Conservation (phyloP, 2,797 vertebrate genomes). For the Myotis daubentonii region DNA sequence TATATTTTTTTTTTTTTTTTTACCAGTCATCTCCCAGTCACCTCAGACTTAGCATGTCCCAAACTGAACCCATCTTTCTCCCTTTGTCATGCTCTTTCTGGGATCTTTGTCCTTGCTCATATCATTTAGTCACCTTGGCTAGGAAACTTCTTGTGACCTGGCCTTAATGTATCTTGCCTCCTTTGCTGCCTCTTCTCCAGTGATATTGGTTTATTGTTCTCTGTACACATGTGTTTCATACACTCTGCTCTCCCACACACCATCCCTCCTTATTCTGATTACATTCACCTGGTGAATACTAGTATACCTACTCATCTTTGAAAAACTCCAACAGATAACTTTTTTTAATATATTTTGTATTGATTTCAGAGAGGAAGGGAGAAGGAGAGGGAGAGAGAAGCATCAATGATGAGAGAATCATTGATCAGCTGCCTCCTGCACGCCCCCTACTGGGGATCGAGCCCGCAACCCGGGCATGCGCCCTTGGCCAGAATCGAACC, state of each 20-base stretch:
- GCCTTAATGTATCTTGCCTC: not conserved
- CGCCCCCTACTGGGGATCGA: too few species aligned
- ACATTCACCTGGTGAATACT: not conserved
- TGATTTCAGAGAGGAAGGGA: too few species aligned
- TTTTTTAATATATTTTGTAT: too few species aligned
- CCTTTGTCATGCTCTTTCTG: not conserved
- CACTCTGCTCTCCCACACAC: not conserved
- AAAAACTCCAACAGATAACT: not conserved
- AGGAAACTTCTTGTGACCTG: not conserved
- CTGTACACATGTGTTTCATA: not conserved
- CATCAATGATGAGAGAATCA: too few species aligned
- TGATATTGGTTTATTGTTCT: not conserved
- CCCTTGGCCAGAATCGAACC: too few species aligned
- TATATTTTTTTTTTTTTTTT: not conserved
- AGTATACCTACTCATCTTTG: not conserved
- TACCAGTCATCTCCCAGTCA: not conserved
- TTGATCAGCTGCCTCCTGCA: too few species aligned
- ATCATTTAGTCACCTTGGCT: not conserved
- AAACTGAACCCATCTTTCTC: not conserved
- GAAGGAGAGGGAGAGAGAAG: too few species aligned
- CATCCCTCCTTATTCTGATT: not conserved
- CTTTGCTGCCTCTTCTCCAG: not conserved
- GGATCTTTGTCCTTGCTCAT: not conserved
- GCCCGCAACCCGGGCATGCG: too few species aligned
- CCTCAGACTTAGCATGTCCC: not conserved